Evolutionary conservation across 1,140 invertebrate genomes (phyloP).

Genomic region (Cecropterus lyciades): DNA sequence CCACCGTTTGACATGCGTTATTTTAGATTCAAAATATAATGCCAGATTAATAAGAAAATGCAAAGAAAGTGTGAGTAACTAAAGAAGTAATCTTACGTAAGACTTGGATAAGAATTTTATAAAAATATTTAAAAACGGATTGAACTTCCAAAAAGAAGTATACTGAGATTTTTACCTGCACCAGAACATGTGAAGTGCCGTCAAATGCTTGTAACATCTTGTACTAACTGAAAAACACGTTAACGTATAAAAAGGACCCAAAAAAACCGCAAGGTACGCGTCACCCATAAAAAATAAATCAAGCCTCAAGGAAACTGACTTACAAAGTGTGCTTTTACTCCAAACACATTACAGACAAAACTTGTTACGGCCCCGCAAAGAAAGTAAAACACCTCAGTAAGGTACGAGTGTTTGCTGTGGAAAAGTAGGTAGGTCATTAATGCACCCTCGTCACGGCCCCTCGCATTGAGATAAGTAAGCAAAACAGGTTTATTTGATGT

Average conservation of each 20-base stretch:
- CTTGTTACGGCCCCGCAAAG: constrained; percentile 53
- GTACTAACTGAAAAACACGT: neutral
- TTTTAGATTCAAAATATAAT: too few relatives aligned
- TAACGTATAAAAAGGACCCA: neutral
- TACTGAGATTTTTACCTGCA: too few relatives aligned
- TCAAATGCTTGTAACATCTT: neutral
- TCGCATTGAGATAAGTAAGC: constrained; percentile 73
- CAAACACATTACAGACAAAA: constrained; percentile 62
- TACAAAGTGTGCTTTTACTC: constrained; percentile 48
- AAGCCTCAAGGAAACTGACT: constrained; percentile 35
- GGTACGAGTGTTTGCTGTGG: constrained; percentile 60
- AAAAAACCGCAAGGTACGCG: neutral
- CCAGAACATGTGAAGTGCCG: too few relatives aligned
- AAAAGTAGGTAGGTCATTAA: constrained; percentile 71
- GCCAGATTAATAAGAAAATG: too few relatives aligned
- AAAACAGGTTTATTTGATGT: constrained; percentile 82
- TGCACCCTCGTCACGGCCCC: constrained; percentile 69
- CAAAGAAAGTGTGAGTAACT: too few relatives aligned
- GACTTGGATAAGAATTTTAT: too few relatives aligned
- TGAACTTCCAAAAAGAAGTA: too few relatives aligned
- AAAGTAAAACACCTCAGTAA: constrained; percentile 57
- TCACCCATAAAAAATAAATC: constrained; percentile 34
- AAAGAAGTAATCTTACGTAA: too few relatives aligned
- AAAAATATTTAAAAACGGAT: too few relatives aligned
- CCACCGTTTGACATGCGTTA: too few relatives aligned